A percentile compares a stretch with the other conserved stretches of the same genome.
phyloP scores from a whole-genome alignment of 1,140 invertebrate species.

The Aphis craccivora region DNA sequence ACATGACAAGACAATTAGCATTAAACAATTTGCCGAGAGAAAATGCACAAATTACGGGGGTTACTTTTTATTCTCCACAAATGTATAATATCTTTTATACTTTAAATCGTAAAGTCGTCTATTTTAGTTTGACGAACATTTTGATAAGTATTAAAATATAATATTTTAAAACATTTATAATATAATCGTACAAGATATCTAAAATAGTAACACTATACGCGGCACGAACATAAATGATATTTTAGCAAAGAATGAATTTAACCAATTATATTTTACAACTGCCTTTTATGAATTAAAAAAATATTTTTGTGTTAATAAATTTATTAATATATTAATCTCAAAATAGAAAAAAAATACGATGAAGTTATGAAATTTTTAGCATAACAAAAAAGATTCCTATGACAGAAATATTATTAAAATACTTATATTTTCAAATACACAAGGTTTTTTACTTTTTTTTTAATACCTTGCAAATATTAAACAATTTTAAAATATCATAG shows the following conservation, averaged over 20 bases:
- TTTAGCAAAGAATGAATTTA: neutral
- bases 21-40: neutral
- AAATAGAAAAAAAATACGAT: neutral
- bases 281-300: neutral
- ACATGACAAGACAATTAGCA: slow-evolving; percentile 9
- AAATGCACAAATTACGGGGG: neutral
- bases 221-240: neutral
- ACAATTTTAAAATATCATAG: neutral
- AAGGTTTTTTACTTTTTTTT: neutral
- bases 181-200: no score
- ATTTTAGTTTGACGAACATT: no score
- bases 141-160: no score
- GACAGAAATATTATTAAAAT: neutral
- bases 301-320: no score
- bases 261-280: neutral
- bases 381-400: neutral
- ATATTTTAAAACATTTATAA: no score
- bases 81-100: neutral
- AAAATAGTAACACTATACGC: no score
- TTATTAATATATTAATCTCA: neutral
- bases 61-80: neutral
- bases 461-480: neutral
- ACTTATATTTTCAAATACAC: neutral
- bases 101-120: neutral
- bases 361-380: neutral